These are phyloP conservation scores for Ladona fulva DNA, from an alignment of 1,140 invertebrate species.

Conservation along the genomic window DNA sequence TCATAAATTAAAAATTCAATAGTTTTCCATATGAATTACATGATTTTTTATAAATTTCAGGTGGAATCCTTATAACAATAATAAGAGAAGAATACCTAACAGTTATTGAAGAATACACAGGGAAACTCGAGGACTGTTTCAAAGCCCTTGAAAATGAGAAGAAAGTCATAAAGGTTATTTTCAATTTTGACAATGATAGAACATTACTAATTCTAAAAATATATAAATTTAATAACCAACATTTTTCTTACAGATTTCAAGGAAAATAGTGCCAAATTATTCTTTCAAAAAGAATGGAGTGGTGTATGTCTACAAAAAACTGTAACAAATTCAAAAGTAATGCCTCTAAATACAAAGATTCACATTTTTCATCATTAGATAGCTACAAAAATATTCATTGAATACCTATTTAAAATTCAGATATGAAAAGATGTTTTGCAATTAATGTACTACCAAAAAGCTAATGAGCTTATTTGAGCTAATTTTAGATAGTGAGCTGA, in stretches of 20 bases:
- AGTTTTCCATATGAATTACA: no score
- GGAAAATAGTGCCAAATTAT: conserved; percentile 31
- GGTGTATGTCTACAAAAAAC: conserved; percentile 24
- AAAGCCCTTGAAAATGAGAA: background rate
- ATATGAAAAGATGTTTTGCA: no score
- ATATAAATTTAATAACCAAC: background rate
- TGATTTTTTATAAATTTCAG: background rate
- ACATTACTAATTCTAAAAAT: background rate
- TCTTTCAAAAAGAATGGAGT: conserved; percentile 32
- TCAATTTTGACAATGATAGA: background rate
- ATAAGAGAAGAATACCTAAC: background rate
- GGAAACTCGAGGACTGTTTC: background rate
- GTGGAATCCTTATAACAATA: background rate
- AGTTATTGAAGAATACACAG: background rate
- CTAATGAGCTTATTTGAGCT: no score
- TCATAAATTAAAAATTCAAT: no score
- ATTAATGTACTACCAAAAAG: no score
- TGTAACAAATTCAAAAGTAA: background rate
- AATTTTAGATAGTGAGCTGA: no score
- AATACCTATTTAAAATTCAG: no score
- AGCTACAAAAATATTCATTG: no score
- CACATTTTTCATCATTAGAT: no score
- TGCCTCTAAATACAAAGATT: no score
- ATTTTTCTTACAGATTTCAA: conserved; percentile 23
- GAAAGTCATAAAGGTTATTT: background rate